Percentiles rank a stretch among this genome's conserved stretches.
phyloP scores from a whole-genome alignment of 2,113 vertebrate species.

The Bettongia penicillata region DNA sequence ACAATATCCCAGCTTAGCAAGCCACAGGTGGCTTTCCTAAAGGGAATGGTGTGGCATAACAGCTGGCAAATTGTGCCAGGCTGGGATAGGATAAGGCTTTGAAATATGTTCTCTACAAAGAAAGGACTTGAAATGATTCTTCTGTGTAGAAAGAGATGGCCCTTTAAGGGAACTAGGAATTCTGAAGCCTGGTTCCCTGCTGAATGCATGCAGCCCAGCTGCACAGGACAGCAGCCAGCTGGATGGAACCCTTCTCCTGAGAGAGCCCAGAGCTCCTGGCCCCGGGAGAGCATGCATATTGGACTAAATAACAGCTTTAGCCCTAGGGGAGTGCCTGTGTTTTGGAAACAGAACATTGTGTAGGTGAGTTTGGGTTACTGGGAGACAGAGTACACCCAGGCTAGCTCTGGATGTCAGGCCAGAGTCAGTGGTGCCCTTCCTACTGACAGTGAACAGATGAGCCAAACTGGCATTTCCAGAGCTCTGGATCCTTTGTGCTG shows the following conservation, averaged over 20 bases:
- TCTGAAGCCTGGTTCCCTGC: background rate
- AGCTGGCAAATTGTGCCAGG: background rate
- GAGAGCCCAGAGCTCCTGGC: background rate
- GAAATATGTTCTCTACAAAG: background rate
- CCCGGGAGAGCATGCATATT: background rate
- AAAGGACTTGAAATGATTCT: background rate
- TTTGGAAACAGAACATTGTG: background rate
- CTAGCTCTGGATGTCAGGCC: background rate
- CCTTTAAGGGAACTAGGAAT: constrained; percentile 11
- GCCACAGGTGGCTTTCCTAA: background rate
- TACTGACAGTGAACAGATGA: background rate
- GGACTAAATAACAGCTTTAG: background rate
- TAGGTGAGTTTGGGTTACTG: background rate
- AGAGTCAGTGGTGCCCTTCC: background rate
- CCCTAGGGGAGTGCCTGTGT: background rate
- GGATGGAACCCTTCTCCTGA: background rate
- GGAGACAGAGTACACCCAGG: background rate
- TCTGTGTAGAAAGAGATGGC: background rate
- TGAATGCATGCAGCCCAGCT: constrained; percentile 4
- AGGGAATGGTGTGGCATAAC: background rate
- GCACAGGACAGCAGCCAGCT: background rate
- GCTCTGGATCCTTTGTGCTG: background rate
- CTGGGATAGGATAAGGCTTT: background rate
- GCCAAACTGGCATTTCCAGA: background rate
- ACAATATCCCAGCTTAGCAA: background rate